Percentiles rank a stretch among this genome's conserved stretches.
These are phyloP conservation scores for Streptopelia turtur DNA, from an alignment of 2,797 vertebrate genomes.

Conservation along the genomic window DNA sequence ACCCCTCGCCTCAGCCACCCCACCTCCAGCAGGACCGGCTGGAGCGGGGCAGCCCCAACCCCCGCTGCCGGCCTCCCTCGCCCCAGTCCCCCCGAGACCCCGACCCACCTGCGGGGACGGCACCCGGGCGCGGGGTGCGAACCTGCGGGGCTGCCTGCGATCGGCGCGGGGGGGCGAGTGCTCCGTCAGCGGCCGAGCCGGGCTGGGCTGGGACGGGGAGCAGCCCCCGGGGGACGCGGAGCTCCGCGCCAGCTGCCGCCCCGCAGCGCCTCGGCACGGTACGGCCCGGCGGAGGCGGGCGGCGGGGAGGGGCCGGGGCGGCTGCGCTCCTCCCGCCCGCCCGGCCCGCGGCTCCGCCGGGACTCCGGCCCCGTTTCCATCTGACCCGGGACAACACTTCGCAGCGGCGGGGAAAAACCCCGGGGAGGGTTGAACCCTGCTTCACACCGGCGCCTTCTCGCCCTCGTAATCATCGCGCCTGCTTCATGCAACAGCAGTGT, in stretches of 20 bases:
- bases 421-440: fast-evolving
- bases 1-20: not conserved
- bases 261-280: not conserved
- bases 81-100: not conserved
- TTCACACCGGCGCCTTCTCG: not conserved
- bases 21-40: not conserved
- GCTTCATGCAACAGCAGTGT: not conserved
- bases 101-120: not conserved
- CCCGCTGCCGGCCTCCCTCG: not conserved
- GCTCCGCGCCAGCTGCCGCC: not conserved
- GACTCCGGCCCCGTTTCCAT: not conserved
- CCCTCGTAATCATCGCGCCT: not conserved
- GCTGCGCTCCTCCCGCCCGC: not conserved
- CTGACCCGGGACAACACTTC: not conserved
- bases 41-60: not conserved
- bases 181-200: not conserved
- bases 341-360: not conserved
- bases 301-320: not conserved
- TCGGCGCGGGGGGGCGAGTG: not conserved
- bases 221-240: not conserved
- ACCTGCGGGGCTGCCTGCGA: not conserved
- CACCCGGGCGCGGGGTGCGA: not conserved
- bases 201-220: not conserved
- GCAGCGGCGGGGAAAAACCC: too few species aligned
- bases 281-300: not conserved